A percentile compares a stretch with the other conserved stretches of the same genome.
Conservation (phyloP, 2,797 vertebrate species). For the Artibeus lituratus region DNA sequence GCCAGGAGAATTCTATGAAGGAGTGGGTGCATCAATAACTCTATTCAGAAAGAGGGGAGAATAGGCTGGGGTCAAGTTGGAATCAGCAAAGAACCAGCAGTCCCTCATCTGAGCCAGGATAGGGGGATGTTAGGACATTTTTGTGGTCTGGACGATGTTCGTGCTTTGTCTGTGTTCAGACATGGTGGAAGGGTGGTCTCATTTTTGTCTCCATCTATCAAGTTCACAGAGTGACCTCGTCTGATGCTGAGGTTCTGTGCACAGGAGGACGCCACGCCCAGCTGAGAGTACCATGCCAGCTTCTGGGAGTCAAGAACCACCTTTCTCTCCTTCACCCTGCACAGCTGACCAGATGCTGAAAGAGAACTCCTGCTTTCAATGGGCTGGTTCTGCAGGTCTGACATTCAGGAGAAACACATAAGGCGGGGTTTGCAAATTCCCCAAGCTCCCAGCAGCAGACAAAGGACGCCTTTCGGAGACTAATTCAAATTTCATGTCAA, state of each 20-base stretch:
- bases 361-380: neutral
- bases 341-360: neutral
- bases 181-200: neutral
- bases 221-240: neutral
- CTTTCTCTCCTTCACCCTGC: neutral
- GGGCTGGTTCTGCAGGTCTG: neutral
- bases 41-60: neutral
- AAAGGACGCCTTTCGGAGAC: constrained; percentile 18
- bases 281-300: neutral
- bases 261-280: too few relatives aligned
- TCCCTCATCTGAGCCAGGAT: neutral
- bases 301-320: neutral
- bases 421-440: neutral
- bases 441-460: neutral
- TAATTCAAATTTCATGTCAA: constrained; percentile 61
- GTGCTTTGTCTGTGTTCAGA: neutral
- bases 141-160: neutral
- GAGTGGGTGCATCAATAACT: neutral
- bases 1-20: neutral
- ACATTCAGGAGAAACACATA: constrained; percentile 7
- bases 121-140: neutral
- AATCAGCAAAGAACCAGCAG: neutral
- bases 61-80: neutral
- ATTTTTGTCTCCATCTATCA: neutral
- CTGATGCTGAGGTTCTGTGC: neutral